A percentile compares a stretch with the other conserved stretches of the same genome.
Conservation (phyloP, 2,888 invertebrate genomes). For the Eupithecia exiguata region DNA sequence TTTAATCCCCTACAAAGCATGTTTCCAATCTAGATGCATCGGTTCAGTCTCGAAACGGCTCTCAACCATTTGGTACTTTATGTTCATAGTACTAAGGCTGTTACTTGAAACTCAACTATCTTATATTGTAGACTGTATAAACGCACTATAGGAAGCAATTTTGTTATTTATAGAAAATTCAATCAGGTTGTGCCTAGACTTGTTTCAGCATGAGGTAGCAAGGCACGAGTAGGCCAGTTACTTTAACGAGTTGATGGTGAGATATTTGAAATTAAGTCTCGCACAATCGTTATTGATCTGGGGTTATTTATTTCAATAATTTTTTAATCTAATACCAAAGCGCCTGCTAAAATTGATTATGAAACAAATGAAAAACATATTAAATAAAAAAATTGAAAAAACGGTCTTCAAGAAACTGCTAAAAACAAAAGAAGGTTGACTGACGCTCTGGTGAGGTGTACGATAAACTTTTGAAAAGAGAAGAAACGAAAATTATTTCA, state of each 20-base stretch:
- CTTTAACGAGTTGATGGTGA: conserved; percentile 29
- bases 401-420: background rate
- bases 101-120: background rate
- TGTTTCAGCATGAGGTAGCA: conserved; percentile 32
- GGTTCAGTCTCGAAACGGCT: conserved; percentile 23
- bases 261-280: conserved; percentile 26
- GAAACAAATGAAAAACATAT: background rate
- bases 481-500: conserved; percentile 48
- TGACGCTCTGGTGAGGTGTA: background rate
- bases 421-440: background rate
- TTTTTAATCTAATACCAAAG: background rate
- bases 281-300: conserved; percentile 9
- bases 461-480: conserved; percentile 9
- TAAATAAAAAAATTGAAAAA: no score
- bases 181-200: conserved; percentile 39
- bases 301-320: background rate
- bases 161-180: conserved; percentile 43
- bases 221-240: conserved; percentile 24
- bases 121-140: conserved; percentile 20
- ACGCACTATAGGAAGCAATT: conserved; percentile 42
- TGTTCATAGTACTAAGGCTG: conserved; percentile 20
- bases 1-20: conserved; percentile 50
- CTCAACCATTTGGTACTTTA: conserved; percentile 24
- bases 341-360: background rate
- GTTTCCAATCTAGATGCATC: conserved; percentile 47